Evolutionary conservation across 2,113 vertebrate genomes (phyloP), one percentile per base, ranked within the genome.

Genomic region (Hucho hucho): DNA sequence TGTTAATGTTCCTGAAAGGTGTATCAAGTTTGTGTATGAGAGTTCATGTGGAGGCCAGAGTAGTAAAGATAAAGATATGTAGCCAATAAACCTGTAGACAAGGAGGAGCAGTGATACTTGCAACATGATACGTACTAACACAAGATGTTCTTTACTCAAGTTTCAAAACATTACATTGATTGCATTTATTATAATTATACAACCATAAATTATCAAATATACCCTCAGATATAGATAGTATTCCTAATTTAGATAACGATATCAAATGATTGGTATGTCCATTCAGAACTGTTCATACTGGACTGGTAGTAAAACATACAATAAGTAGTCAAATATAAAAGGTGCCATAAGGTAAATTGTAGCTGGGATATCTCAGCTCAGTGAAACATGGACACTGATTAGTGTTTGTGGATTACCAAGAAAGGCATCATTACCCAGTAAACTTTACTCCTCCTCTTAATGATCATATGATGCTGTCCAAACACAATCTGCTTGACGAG

Each of bases 361-460:
- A 28, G 28, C 64, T 65, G 64, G 22, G 22, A 28, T 29, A 29
- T 28, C 64, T 28, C 25, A 28, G 64, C 14, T 64, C 61, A 64
- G 25, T 64, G 61, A 25, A 25, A 63, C 59, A 63, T 7, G 59
- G 59, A 63, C 7, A n/a, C 24, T 3, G 59, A 20, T 63, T 63
- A 63, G 20, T 20, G 59, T 63, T 63, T 3, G 59, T 63, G 20
- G 59, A 64, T 25, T 64, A 4, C 24, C 22, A 24, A 18, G 61
- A 64, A 64, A 64, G 25, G 9, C 61, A 64, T 64, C 22, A 22
- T 64, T 64, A 64, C 61, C 14, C 61, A 64, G 61, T 64, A 64
- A 25, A 26, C 61, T 14, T 64, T 11, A 25, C 61, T 64, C 61
- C 61, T 64, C 61, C 61, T 64, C 61, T 25, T 64, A 64, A 64